Conservation (phyloP, 2,888 invertebrate species). For the Agrochola lota region DNA sequence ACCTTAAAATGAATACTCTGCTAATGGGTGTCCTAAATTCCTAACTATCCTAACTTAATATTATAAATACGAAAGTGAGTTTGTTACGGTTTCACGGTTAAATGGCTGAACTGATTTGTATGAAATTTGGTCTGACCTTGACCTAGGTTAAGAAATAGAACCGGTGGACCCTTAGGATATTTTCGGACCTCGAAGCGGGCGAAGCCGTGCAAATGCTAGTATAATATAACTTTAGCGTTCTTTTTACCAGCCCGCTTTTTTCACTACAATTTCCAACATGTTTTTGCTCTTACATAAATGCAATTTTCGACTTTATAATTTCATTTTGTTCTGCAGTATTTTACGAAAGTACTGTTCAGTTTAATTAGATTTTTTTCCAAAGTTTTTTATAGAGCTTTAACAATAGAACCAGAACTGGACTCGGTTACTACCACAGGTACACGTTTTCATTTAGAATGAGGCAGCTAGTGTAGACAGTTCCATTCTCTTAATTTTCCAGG, state of each 20-base stretch:
- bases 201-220: too few species aligned
- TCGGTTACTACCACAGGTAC: background rate
- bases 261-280: background rate
- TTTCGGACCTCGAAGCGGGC: too few species aligned
- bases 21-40: background rate
- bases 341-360: background rate
- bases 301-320: background rate
- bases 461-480: background rate
- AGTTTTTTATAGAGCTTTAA: background rate
- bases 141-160: too few species aligned
- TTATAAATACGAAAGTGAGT: background rate
- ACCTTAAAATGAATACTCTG: background rate
- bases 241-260: background rate
- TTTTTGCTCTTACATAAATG: background rate
- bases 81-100: background rate
- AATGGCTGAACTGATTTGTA: too few species aligned
- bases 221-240: background rate
- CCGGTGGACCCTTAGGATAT: too few species aligned
- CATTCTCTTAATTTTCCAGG: background rate
- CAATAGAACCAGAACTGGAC: background rate
- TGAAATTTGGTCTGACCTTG: too few species aligned
- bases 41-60: too few species aligned
- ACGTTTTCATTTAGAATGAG: background rate
- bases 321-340: background rate
- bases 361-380: constrained; percentile 12